These are phyloP conservation scores for Macrostomum cliftonense DNA, from an alignment of 2,888 invertebrate genomes.

Conservation along the genomic window DNA sequence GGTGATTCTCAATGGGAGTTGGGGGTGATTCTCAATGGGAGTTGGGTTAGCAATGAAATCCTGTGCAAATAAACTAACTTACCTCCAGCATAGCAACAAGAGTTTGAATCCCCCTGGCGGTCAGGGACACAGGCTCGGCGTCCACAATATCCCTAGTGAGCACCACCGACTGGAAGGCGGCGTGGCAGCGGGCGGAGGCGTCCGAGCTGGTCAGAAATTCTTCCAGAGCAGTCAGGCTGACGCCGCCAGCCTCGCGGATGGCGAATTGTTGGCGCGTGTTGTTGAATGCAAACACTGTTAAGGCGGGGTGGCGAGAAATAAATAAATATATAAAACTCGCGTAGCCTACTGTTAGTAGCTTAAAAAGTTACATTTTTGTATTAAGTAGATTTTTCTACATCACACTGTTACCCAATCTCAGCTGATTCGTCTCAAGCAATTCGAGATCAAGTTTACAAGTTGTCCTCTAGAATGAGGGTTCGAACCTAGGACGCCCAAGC, in stretches of 20 bases:
- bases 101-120: conserved; percentile 28
- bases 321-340: background rate
- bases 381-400: no score
- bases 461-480: no score
- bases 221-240: conserved; percentile 26
- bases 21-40: no score
- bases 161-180: conserved; percentile 34
- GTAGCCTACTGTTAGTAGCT: no score
- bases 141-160: conserved; percentile 32
- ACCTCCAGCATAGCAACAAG: conserved; percentile 23
- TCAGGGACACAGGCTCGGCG: conserved; percentile 29
- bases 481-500: no score
- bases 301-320: conserved; percentile 14
- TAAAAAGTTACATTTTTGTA: no score
- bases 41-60: no score
- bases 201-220: conserved; percentile 25
- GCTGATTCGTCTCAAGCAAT: no score
- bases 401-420: no score
- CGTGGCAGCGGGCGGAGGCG: conserved; percentile 26
- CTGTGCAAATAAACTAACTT: background rate
- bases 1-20: no score
- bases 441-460: no score
- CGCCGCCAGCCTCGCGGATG: conserved; percentile 32
- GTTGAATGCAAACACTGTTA: conserved; percentile 36
- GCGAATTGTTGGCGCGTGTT: conserved; percentile 34